Conservation (phyloP, 2,797 vertebrate genomes). For the Typhlichthys subterraneus region DNA sequence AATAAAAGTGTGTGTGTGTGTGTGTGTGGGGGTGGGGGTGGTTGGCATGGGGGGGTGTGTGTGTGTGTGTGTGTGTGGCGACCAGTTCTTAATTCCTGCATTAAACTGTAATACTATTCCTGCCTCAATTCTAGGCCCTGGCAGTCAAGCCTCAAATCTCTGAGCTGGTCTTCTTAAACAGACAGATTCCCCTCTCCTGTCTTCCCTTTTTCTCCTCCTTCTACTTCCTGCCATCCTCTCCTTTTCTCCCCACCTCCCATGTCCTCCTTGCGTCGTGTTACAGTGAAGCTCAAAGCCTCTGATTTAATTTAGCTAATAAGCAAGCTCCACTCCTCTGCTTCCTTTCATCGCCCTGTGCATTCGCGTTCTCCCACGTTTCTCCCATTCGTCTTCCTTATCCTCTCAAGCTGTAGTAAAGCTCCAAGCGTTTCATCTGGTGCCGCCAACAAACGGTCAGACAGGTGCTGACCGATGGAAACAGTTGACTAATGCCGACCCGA, state of each 20-base stretch:
- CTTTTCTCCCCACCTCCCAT: neutral
- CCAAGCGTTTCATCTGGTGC: conserved; percentile 13
- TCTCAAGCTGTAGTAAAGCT: conserved; percentile 14
- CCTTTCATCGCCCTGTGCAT: neutral
- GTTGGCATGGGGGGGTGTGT: neutral
- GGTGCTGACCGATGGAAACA: conserved; percentile 20
- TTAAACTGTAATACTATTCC: no score
- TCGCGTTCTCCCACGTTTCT: neutral
- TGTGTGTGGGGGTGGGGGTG: neutral
- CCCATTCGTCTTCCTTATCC: neutral
- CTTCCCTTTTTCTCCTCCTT: neutral
- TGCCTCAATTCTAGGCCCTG: no score
- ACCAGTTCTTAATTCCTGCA: neutral
- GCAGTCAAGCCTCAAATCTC: neutral
- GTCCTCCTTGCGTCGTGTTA: neutral
- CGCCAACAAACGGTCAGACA: conserved; percentile 10
- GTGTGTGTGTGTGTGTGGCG: neutral
- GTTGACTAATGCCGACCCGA: conserved; percentile 11
- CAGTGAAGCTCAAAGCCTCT: conserved; percentile 15
- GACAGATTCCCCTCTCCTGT: neutral
- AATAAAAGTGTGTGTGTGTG: no score
- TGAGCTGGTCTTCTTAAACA: neutral
- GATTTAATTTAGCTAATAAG: conserved; percentile 13
- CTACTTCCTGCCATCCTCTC: no score
- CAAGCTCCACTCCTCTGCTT: neutral